Evolutionary conservation across 2,888 invertebrate species (phyloP), one percentile per base, ranked within the genome.

Genomic region (Tineola bisselliella): DNA sequence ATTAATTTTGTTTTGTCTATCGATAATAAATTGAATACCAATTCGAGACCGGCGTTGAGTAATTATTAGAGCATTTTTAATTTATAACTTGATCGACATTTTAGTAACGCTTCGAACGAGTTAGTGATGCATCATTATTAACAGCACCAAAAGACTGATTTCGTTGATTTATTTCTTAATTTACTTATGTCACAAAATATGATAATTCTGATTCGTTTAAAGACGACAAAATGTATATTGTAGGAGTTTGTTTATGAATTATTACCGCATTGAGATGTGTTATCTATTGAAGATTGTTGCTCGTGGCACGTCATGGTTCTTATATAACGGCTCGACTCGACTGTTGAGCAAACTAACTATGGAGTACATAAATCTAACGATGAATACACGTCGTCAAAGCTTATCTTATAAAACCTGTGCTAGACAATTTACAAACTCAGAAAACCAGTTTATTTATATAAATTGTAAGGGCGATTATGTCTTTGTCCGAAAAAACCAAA

Each of bases 351-450:
- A 54, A 48, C 48, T 48, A 48, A 48, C 38, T 38, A 38, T 10
- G 10, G 38, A 38, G 48, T 48, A 48, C 15, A 48, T 48, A 48
- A 48, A 54, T 54, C 54, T 54, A 25, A 10, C 54, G 54, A 25
- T 54, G 54, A 54, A 54, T 54, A 54, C 54, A 54, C 54, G 25
- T 54, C 54, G 12, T 54, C 54, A 48, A 10, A 48, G 15, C 48
- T 48, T 48, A 48, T 48, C 48, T 48, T 17, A 17, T 48, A 13
- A 48, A 48, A 48, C 38, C 38, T 4, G 38, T 38, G 38, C n/a
- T n/a, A 12, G 38, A 38, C 38, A 38, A 38, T 38, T 10, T 12
- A 38, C 38, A 38, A 38, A 38, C 11, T 38, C 38, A 25, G 10
- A 38, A 38, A 38, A 12, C 38, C 1, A 10, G 38, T 38, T 38